Evolutionary conservation across 2,797 vertebrate species (phyloP).

Genomic region (Natrix natrix): DNA sequence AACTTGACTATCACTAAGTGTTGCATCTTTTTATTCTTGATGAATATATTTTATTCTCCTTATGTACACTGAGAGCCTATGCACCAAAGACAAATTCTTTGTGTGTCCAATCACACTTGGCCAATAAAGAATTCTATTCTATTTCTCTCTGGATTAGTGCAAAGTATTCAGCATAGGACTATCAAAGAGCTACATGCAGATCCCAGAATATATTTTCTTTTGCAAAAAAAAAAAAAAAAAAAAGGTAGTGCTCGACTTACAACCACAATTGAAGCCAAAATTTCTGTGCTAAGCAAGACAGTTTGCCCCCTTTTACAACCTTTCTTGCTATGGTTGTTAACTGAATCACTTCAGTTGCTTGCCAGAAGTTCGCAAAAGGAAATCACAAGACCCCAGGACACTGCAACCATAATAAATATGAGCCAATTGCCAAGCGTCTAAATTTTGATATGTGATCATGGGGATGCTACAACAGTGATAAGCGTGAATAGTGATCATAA

Average conservation of each 20-base stretch:
- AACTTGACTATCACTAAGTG: too few relatives aligned
- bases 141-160: constrained; percentile 36
- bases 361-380: neutral
- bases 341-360: neutral
- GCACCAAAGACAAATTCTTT: too few relatives aligned
- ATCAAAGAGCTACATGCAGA: neutral
- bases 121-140: too few relatives aligned
- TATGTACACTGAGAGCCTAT: too few relatives aligned
- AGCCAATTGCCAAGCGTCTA: neutral
- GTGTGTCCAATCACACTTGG: too few relatives aligned
- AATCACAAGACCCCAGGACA: neutral
- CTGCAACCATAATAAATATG: neutral
- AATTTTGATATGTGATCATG: neutral
- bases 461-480: neutral
- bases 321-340: neutral
- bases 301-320: neutral
- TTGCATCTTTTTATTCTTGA: too few relatives aligned
- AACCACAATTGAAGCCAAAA: neutral
- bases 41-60: too few relatives aligned
- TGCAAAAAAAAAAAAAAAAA: too few relatives aligned
- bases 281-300: neutral
- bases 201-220: neutral
- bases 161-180: constrained; percentile 4
- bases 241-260: neutral
- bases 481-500: neutral